Percentiles rank a stretch among this genome's conserved stretches.
phyloP scores from a whole-genome alignment of 2,113 vertebrate species.

The Vulpes vulpes region DNA sequence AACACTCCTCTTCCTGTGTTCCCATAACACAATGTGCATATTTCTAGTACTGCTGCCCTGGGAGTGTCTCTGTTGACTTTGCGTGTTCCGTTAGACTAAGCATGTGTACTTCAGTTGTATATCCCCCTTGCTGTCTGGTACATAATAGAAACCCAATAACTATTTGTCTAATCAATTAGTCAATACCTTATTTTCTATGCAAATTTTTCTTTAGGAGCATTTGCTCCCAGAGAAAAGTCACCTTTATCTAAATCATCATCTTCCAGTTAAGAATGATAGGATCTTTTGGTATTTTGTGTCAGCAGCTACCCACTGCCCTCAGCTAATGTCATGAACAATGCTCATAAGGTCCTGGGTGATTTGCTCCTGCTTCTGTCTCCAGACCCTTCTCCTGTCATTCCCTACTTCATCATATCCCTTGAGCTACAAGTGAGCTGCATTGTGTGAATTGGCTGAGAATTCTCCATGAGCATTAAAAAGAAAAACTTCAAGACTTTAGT shows the following conservation, averaged over 20 bases:
- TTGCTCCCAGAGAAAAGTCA: background rate
- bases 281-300: background rate
- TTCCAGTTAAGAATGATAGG: background rate
- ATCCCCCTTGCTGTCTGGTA: background rate
- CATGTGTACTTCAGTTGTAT: background rate
- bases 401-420: background rate
- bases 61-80: background rate
- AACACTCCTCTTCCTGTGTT: background rate
- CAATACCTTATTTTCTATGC: background rate
- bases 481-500: background rate
- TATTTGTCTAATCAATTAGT: constrained; percentile 8
- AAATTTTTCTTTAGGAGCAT: constrained; percentile 15
- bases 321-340: background rate
- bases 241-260: background rate
- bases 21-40: background rate
- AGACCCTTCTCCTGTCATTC: background rate
- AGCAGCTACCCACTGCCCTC: background rate
- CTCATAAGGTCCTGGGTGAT: background rate
- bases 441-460: background rate
- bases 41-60: background rate
- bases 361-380: background rate
- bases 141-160: background rate
- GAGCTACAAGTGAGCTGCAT: background rate
- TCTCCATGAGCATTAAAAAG: background rate
- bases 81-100: background rate